Evolutionary conservation across 2,888 invertebrate species (phyloP), one percentile per base, ranked within the genome.

Genomic region (Ophion ellenae): DNA sequence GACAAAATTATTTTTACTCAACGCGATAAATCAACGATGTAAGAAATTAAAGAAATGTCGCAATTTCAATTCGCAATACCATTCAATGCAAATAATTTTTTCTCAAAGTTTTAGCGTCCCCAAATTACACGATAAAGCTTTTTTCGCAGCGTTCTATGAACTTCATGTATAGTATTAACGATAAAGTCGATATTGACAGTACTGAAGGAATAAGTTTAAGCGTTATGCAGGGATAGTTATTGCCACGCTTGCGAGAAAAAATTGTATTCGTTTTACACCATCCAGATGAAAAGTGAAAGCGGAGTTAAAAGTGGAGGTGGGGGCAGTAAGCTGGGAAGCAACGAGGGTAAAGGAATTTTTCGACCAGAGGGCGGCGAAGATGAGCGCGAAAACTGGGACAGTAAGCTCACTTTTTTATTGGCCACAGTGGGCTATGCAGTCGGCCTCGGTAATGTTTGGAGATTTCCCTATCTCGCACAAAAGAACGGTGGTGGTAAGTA

Each of bases 381-480:
- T 61, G 97, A 97, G 89, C 95, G 98, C 66, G 98, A 98, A 94
- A 97, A 97, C 70, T 98, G 98, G 98, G 98, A 98, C 94, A 98
- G 97, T 94, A 98, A 98, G 94, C 95, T 98, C 82, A 98, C 98
- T 74, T 99, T 98, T 93, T 95, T 99, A 24, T 94, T 99, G 89
- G 98, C 98, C 0, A 98, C 98, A n/a, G 97, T 99, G 63, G 98
- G 98, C 7, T 98, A 98, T 91, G 99, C 99, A 6, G 99, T 99
- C 1, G 99, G 99, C 0, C 95, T 99, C 64, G 99, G 99, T 6
- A 99, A 99, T 92, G 98, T 98, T 0, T 99, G 99, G 99, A 95
- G 99, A 89, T 99, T 99, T 94, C 99, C 99, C 0, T 99, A 99
- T 94, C 95, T 99, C 88, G 98, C 98, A 0, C 98, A 99, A 93